phyloP scores from a whole-genome alignment of 2,888 invertebrate genomes.

The Diaphora mendica region DNA sequence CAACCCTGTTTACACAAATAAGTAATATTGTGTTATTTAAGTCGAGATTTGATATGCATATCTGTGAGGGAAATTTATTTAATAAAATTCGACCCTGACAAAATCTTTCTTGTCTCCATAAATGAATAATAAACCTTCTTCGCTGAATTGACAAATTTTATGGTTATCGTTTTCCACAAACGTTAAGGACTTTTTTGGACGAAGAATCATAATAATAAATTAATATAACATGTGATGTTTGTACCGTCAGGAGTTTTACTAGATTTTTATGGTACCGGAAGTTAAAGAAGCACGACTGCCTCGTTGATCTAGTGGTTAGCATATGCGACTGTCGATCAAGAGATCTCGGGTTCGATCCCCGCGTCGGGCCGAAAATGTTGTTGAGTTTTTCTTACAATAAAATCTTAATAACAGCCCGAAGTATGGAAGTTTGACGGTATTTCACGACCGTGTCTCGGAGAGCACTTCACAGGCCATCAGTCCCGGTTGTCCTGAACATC shows the following conservation, averaged over 20 bases:
- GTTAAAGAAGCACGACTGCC: too few species aligned
- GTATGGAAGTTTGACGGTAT: too few species aligned
- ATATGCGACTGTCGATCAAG: too few species aligned
- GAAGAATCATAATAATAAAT: not conserved
- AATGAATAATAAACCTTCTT: not conserved
- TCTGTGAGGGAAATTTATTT: not conserved
- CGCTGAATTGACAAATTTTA: not conserved
- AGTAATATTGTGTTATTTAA: not conserved
- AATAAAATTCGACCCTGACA: not conserved
- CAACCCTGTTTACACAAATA: too few species aligned
- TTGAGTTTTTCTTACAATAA: too few species aligned
- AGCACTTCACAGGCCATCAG: too few species aligned
- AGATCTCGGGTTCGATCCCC: too few species aligned
- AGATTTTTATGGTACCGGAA: not conserved
- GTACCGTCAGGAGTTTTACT: not conserved
- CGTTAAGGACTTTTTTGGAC: not conserved
- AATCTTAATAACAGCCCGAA: too few species aligned
- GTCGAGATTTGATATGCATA: not conserved
- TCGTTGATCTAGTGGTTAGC: too few species aligned
- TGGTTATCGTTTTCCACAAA: not conserved
- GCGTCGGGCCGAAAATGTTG: too few species aligned
- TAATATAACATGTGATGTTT: not conserved
- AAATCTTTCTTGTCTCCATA: not conserved
- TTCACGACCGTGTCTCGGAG: too few species aligned
- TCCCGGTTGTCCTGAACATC: too few species aligned